Evolutionary conservation across 2,888 invertebrate genomes (phyloP).

Genomic region (Polymixis flavicincta): DNA sequence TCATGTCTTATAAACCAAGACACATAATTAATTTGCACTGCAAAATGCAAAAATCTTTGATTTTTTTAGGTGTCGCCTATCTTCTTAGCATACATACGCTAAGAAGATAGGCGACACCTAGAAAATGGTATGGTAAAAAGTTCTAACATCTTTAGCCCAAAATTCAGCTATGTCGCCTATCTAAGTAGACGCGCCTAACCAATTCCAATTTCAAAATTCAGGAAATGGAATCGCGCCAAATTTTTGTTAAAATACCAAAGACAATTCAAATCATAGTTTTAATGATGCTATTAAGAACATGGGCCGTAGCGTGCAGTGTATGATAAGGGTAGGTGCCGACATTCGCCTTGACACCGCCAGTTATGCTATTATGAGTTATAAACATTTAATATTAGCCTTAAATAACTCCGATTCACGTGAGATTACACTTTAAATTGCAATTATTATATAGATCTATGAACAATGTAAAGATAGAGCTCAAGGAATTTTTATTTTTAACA

Average conservation of each 20-base stretch:
- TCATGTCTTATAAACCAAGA: background rate
- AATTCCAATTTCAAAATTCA: conserved; percentile 18
- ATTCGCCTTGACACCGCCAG: conserved; percentile 70
- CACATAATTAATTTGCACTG: background rate
- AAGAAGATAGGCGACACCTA: too few relatives aligned
- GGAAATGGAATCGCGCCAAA: conserved; percentile 14
- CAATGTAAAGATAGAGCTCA: conserved; percentile 18
- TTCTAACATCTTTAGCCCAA: too few relatives aligned
- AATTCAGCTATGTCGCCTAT: too few relatives aligned
- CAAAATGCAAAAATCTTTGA: too few relatives aligned
- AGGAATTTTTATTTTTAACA: background rate
- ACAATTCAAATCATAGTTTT: conserved; percentile 45
- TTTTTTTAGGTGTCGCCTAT: background rate
- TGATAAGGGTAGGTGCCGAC: conserved; percentile 66
- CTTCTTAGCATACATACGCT: too few relatives aligned
- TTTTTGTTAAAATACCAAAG: conserved; percentile 13
- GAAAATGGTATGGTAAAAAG: too few relatives aligned
- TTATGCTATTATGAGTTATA: conserved; percentile 42
- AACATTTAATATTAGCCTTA: conserved; percentile 27
- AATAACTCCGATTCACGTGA: conserved; percentile 33
- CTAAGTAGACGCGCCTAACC: background rate
- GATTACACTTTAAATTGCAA: conserved; percentile 26
- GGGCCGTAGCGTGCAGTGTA: conserved; percentile 49
- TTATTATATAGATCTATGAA: conserved; percentile 16
- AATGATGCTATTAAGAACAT: conserved; percentile 49